Base-by-base conservation (phyloP, 2,113 vertebrate species). In the Equus przewalskii region DNA sequence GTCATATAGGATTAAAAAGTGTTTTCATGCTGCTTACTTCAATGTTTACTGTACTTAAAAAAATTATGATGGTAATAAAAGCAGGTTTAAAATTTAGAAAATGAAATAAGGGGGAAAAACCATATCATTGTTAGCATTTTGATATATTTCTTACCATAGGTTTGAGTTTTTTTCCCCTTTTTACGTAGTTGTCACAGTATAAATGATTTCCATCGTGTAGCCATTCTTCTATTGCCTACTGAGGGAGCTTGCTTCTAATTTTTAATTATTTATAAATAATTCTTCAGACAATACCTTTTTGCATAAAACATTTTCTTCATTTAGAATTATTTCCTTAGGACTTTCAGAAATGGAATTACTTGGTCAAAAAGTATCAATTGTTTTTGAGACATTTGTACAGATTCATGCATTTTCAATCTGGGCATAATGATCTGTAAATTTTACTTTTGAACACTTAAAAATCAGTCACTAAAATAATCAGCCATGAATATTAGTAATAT, bases 31-130 rank as follows among this genome's bases (percentile, higher is more conserved):
- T 80, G 56, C 33, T 81, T 83, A 49, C 5, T 85, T 64, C 78
- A 76, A 16, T 81, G 91, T 72, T 85, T 70, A 30, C 14, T 80
- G 9, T 64, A 44, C 33, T 44, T 82, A 26, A 92, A 91, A 89
- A 89, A 89, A 70, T 9, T 49, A 78, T 44, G 51, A 91, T 70
- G 51, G 9, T 90, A 93, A 90, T 82, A 65, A 80, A 82, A 78
- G 78, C 28, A 89, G 18, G 72, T 65, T 87, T 91, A 83, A 94
- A 92, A 92, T 86, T 84, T 82, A 92, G 60, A 85, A 92, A 91
- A 83, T 80, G 22, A 58, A 28, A 73, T 33, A 81, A 83, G 49
- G 33, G 22, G 15, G 60, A 28, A 36, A 83, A 91, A 22, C 41
- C 5, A n/a, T 56, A 51, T 8, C 44, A 54, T 51, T 64, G 14